Conservation (phyloP, 1,140 invertebrate genomes). For the Ceratosolen fusciceps region DNA sequence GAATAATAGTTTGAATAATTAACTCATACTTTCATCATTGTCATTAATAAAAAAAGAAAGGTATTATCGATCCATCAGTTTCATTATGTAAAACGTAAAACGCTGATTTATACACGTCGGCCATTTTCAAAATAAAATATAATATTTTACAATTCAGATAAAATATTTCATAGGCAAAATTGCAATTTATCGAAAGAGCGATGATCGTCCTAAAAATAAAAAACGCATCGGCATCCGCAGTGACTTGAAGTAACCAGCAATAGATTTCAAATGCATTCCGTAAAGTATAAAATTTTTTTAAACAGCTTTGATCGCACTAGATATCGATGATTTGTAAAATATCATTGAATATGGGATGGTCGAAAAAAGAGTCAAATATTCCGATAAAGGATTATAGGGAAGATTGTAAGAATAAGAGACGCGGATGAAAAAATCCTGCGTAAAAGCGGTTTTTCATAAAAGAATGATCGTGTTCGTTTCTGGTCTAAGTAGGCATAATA, state of each 20-base stretch:
- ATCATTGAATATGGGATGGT: no score
- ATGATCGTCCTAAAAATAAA: background rate
- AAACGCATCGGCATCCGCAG: background rate
- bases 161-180: background rate
- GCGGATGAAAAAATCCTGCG: background rate
- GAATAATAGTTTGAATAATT: conserved; percentile 8
- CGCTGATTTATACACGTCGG: conserved; percentile 42
- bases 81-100: conserved; percentile 43
- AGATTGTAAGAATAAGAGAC: no score
- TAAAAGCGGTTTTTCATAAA: background rate
- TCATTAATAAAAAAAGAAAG: conserved; percentile 4
- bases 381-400: no score
- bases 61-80: conserved; percentile 33
- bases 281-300: no score
- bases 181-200: background rate
- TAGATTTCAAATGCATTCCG: no score
- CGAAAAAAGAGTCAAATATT: no score
- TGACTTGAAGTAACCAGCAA: background rate
- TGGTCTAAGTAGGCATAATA: background rate
- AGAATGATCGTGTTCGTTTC: background rate
- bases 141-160: background rate
- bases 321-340: no score
- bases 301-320: no score
- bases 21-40: background rate
- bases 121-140: conserved; percentile 26